These are phyloP conservation scores for Megastigmus dorsalis DNA, from an alignment of 2,888 invertebrate species.

Conservation along the genomic window DNA sequence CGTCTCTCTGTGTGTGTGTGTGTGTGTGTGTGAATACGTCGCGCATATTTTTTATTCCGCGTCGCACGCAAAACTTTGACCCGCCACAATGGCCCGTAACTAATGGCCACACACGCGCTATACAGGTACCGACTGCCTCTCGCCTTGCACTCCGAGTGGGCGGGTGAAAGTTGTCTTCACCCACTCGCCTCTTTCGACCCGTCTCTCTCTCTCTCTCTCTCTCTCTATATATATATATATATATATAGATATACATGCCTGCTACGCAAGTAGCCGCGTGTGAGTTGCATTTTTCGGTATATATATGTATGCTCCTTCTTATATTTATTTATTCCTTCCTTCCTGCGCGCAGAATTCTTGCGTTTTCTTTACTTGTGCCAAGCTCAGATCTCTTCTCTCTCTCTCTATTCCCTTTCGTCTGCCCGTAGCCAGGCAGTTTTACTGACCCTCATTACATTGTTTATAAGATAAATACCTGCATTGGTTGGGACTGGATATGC, in stretches of 20 bases:
- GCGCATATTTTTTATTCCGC: conserved; percentile 9
- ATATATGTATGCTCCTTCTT: too few relatives aligned
- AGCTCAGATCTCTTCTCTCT: not conserved
- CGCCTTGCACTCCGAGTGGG: conserved; percentile 62
- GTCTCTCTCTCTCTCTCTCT: not conserved
- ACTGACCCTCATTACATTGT: conserved; percentile 40
- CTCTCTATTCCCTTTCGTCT: not conserved
- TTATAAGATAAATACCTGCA: conserved; percentile 37
- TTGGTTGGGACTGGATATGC: too few relatives aligned
- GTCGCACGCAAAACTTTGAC: conserved; percentile 55
- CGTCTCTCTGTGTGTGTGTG: not conserved
- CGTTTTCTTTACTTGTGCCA: too few relatives aligned
- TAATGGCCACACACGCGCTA: conserved; percentile 53
- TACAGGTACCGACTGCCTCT: conserved; percentile 24
- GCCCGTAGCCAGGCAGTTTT: not conserved
- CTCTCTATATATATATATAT: too few relatives aligned
- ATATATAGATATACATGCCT: too few relatives aligned
- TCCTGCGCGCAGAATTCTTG: too few relatives aligned
- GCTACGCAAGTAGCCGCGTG: too few relatives aligned
- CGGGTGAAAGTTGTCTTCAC: conserved; percentile 69
- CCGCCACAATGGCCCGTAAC: conserved; percentile 59
- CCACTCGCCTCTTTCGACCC: conserved; percentile 52
- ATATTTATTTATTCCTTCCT: too few relatives aligned
- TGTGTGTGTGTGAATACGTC: not conserved
- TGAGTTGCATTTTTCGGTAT: too few relatives aligned